A percentile compares a stretch with the other conserved stretches of the same genome.
Evolutionary conservation across 2,797 vertebrate species (phyloP).

Genomic region (Kryptopterus vitreolus): DNA sequence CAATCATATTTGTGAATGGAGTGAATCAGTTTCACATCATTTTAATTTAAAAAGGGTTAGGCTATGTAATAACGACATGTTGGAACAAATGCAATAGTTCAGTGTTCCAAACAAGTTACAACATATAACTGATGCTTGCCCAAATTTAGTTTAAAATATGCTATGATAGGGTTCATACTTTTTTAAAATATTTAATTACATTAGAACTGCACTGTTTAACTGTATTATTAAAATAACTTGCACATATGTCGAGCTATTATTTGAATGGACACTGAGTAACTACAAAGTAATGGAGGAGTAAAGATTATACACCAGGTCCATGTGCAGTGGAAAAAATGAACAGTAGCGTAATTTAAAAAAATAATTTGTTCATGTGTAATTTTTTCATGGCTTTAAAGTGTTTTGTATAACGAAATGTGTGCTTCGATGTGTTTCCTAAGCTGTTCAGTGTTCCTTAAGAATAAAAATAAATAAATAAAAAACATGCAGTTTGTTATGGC

Average conservation of each 20-base stretch:
- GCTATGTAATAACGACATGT: not conserved
- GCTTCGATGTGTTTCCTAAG: not conserved
- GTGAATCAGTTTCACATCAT: not conserved
- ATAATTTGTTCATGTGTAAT: not conserved
- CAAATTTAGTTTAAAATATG: not conserved
- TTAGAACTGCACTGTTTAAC: not conserved
- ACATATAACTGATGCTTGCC: not conserved
- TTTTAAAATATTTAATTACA: not conserved
- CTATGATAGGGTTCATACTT: not conserved
- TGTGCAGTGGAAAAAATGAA: slow-evolving; percentile 21
- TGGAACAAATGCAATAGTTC: not conserved
- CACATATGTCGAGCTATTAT: not conserved
- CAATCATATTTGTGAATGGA: not conserved
- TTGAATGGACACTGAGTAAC: not conserved
- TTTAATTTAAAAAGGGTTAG: not conserved
- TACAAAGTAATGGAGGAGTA: not conserved
- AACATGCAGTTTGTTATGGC: no score
- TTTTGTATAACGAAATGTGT: not conserved
- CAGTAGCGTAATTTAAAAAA: not conserved
- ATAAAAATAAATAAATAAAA: not conserved
- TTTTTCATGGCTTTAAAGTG: not conserved
- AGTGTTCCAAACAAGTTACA: not conserved
- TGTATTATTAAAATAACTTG: not conserved
- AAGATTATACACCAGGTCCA: no score
- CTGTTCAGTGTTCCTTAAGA: not conserved